Evolutionary conservation across 2,113 vertebrate species (phyloP).

Genomic region (Melanocharis versteri): DNA sequence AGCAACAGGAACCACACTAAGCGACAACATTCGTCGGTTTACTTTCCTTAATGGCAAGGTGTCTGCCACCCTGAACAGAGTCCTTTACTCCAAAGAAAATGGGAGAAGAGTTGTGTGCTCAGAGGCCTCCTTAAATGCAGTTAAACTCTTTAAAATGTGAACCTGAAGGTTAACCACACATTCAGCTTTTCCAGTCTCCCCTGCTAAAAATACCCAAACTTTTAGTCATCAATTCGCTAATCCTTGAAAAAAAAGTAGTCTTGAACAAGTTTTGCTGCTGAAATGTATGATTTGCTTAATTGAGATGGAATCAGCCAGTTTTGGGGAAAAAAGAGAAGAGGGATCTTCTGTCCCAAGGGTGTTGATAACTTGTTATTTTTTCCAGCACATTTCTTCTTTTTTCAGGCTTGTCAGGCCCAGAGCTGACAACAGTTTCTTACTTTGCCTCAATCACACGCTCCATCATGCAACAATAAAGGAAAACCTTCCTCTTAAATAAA

Average conservation of each 20-base stretch:
- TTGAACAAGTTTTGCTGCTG: not conserved
- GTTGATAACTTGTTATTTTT: slow-evolving; percentile 20
- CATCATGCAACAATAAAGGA: not conserved
- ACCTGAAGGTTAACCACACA: not conserved
- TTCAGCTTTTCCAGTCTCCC: not conserved
- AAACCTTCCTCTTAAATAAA: not conserved
- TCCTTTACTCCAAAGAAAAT: not conserved
- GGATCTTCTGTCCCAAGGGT: not conserved
- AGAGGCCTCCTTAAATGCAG: not conserved
- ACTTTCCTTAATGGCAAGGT: not conserved
- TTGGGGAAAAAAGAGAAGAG: not conserved
- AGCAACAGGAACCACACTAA: not conserved
- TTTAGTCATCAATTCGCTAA: not conserved
- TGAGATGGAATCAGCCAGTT: not conserved
- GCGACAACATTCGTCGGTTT: not conserved
- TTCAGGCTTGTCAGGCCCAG: not conserved
- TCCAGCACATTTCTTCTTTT: not conserved
- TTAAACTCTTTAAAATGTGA: not conserved
- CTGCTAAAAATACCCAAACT: not conserved
- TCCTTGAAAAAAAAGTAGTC: not conserved
- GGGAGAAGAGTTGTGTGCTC: not conserved
- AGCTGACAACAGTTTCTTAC: not conserved
- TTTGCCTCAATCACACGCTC: not conserved
- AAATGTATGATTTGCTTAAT: not conserved
- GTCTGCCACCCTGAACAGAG: not conserved